phyloP scores from a whole-genome alignment of 2,113 vertebrate genomes.

The Chauna torquata region DNA sequence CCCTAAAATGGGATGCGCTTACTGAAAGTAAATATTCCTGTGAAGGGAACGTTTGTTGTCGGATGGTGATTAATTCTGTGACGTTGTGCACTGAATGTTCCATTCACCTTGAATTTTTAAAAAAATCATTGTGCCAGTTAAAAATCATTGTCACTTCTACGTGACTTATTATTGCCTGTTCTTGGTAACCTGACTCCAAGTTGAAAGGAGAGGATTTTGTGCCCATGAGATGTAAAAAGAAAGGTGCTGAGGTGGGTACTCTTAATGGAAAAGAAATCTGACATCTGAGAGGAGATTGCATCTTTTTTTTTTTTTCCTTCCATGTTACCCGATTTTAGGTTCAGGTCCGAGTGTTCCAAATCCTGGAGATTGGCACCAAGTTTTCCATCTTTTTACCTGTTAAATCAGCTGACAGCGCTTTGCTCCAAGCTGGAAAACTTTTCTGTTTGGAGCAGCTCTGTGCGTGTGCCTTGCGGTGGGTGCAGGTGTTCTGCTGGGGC shows the following conservation, averaged over 20 bases:
- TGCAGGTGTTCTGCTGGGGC: neutral
- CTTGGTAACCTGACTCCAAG: neutral
- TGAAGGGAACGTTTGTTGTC: neutral
- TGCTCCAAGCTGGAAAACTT: neutral
- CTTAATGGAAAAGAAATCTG: neutral
- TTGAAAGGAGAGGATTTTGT: neutral
- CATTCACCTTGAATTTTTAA: neutral
- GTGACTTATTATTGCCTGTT: neutral
- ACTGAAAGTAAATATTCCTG: neutral
- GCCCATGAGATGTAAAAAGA: neutral
- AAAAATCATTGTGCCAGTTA: neutral
- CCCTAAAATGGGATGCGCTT: neutral
- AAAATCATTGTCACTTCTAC: accelerated
- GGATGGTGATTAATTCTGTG: neutral
- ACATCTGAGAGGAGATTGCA: neutral
- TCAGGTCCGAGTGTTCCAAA: neutral
- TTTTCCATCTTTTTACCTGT: neutral
- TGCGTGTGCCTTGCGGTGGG: no score
- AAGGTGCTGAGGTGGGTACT: neutral
- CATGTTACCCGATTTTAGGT: accelerated
- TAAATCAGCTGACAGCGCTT: neutral
- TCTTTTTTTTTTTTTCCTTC: neutral
- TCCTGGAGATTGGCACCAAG: accelerated
- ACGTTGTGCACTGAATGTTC: neutral
- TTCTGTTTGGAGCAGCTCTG: neutral